These are phyloP conservation scores for Phainopepla nitens DNA, from an alignment of 2,113 vertebrate genomes.

Conservation along the genomic window DNA sequence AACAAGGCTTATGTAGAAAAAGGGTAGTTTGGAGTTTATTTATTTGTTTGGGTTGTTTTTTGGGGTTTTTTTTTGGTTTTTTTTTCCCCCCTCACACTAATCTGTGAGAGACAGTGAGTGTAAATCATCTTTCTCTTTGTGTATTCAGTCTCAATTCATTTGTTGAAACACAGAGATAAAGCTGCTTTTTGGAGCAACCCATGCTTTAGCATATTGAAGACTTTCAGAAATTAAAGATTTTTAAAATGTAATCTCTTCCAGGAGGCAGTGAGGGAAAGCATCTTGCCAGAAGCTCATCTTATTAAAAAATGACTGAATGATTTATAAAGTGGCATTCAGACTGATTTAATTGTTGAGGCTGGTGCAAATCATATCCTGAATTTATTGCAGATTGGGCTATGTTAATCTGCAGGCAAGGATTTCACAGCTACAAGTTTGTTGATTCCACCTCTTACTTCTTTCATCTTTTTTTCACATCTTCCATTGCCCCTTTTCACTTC, in stretches of 20 bases:
- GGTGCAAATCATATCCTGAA: conserved; percentile 55
- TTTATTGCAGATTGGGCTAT: conserved; percentile 47
- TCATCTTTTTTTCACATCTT: not conserved
- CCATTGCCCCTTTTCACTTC: not conserved
- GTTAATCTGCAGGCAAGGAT: conserved; percentile 29
- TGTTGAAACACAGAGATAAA: conserved; percentile 24
- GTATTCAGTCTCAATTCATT: not conserved
- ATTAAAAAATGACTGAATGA: conserved; percentile 60
- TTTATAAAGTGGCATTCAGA: conserved; percentile 62
- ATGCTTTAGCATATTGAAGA: conserved; percentile 29
- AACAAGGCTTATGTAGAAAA: not conserved
- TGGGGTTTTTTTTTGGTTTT: too few species aligned
- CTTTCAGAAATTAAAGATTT: conserved; percentile 61
- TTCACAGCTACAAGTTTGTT: conserved; percentile 46
- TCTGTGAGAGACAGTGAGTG: not conserved
- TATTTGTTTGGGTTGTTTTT: not conserved
- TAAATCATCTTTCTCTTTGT: conserved; percentile 22
- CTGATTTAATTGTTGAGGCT: conserved; percentile 51
- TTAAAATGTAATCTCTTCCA: conserved; percentile 48
- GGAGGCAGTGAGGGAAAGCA: not conserved
- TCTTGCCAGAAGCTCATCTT: conserved; percentile 41
- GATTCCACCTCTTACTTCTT: not conserved
- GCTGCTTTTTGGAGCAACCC: conserved; percentile 17
- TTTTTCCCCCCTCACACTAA: not conserved
- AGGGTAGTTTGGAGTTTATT: not conserved